Evolutionary conservation across 2,888 invertebrate species (phyloP).

Genomic region (Germaria angustata): DNA sequence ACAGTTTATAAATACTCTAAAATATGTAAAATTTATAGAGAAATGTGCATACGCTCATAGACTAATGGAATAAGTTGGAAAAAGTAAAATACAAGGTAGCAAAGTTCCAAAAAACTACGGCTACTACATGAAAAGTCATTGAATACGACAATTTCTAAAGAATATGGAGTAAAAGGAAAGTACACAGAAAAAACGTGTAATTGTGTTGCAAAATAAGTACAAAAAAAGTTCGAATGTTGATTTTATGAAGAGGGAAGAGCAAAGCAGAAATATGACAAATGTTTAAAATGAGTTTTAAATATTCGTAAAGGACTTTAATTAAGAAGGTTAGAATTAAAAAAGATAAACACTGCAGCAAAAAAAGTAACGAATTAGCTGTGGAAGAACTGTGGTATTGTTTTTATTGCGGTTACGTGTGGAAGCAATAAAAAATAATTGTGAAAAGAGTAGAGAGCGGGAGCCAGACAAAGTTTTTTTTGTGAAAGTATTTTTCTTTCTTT

Average conservation of each 20-base stretch:
- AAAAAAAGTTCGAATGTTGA: not conserved
- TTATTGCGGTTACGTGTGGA: conserved; percentile 46
- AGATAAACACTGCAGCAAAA: not conserved
- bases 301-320: conserved; percentile 49
- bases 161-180: conserved; percentile 53
- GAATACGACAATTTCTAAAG: conserved; percentile 58
- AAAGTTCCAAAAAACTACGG: conserved; percentile 14
- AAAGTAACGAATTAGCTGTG: conserved; percentile 33
- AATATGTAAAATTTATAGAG: conserved; percentile 54
- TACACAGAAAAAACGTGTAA: conserved; percentile 56
- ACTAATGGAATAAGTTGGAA: not conserved
- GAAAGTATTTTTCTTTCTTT: not conserved
- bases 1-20: conserved; percentile 14
- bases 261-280: not conserved
- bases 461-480: conserved; percentile 54
- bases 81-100: not conserved
- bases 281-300: not conserved
- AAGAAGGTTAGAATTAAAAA: conserved; percentile 19
- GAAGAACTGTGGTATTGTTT: conserved; percentile 50
- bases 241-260: not conserved
- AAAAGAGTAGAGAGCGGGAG: conserved; percentile 57
- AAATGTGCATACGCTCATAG: not conserved
- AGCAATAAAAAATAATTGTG: conserved; percentile 17
- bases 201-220: conserved; percentile 50
- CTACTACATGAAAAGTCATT: conserved; percentile 40